phyloP scores from a whole-genome alignment of 2,888 invertebrate species.

The Lasioglossum leucozonium region DNA sequence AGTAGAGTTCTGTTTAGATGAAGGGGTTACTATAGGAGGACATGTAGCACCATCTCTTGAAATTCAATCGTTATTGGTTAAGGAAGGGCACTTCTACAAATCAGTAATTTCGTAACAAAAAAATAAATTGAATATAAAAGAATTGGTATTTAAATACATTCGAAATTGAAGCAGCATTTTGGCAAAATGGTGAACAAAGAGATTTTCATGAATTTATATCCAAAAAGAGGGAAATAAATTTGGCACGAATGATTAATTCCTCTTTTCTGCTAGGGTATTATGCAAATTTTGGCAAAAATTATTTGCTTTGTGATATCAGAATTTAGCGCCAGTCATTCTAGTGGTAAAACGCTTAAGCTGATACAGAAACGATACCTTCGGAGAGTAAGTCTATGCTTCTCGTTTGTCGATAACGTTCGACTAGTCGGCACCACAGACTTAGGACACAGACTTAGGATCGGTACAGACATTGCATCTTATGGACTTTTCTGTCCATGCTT shows the following conservation, averaged over 20 bases:
- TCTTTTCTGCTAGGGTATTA: not conserved
- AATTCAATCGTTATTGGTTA: not conserved
- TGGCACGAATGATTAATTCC: not conserved
- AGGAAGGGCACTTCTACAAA: not conserved
- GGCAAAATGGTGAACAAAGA: not conserved
- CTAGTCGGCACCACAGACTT: no score
- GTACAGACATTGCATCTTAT: no score
- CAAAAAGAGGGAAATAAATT: not conserved
- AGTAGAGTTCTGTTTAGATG: not conserved
- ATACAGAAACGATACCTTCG: not conserved
- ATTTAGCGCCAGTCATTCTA: not conserved
- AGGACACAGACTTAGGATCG: no score
- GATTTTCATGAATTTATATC: not conserved
- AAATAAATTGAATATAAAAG: not conserved
- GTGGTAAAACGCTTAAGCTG: not conserved
- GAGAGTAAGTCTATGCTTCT: not conserved
- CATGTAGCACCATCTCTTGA: not conserved
- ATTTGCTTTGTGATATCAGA: not conserved
- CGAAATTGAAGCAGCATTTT: not conserved
- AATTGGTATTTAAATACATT: not conserved
- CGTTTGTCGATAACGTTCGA: no score
- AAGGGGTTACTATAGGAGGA: not conserved
- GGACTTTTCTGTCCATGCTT: no score
- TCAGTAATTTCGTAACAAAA: not conserved
- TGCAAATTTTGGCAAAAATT: not conserved